These are phyloP conservation scores for Hoplostethus atlanticus DNA, from an alignment of 2,797 vertebrate species.

Conservation along the genomic window DNA sequence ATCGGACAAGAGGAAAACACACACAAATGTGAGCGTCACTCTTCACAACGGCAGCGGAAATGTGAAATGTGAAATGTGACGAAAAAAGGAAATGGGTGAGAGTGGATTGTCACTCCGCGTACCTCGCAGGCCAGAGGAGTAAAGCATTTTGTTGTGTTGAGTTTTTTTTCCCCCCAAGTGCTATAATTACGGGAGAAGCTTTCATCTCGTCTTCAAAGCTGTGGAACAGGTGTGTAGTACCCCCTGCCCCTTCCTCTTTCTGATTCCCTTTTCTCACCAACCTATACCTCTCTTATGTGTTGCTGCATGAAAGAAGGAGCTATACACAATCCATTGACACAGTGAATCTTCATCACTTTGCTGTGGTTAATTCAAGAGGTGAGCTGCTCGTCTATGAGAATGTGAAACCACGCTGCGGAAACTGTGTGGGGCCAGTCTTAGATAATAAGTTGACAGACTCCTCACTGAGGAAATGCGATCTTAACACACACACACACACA, in stretches of 20 bases:
- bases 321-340: neutral
- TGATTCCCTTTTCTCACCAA: neutral
- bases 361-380: slow-evolving; percentile 1
- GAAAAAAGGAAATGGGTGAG: slow-evolving; percentile 39
- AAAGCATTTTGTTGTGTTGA: slow-evolving; percentile 63
- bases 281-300: neutral
- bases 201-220: slow-evolving; percentile 86
- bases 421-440: slow-evolving; percentile 1
- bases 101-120: slow-evolving; percentile 9
- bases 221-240: slow-evolving; percentile 77
- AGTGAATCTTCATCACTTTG: neutral
- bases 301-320: neutral
- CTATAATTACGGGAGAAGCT: slow-evolving; percentile 75
- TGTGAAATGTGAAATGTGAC: slow-evolving; percentile 57
- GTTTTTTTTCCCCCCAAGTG: slow-evolving; percentile 39
- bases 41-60: slow-evolving; percentile 39
- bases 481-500: slow-evolving; percentile 9
- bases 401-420: neutral
- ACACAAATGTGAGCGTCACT: slow-evolving; percentile 31
- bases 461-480: slow-evolving; percentile 45
- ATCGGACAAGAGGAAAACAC: slow-evolving; percentile 23
- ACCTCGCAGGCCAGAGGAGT: slow-evolving; percentile 36
- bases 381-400: slow-evolving; percentile 1
- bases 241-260: too few species aligned
- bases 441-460: slow-evolving; percentile 31